phyloP scores from a whole-genome alignment of 1,140 invertebrate genomes.

The Ericerus pela region DNA sequence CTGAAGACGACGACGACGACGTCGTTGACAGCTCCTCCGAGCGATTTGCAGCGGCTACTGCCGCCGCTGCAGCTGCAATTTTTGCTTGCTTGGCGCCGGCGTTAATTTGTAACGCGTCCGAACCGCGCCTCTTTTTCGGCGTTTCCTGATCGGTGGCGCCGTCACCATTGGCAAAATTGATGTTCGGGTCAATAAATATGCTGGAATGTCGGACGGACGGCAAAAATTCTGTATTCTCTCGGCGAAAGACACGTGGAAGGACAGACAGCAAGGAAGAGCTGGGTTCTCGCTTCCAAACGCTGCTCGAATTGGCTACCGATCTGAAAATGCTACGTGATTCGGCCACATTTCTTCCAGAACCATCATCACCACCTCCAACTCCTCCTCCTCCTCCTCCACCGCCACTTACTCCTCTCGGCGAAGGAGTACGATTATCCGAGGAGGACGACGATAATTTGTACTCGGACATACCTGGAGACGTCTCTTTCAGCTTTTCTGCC shows the following conservation, averaged over 20 bases:
- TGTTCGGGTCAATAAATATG: constrained; percentile 42
- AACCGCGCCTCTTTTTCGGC: constrained; percentile 14
- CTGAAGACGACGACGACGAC: too few species aligned
- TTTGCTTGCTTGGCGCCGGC: constrained; percentile 13
- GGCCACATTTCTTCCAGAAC: too few species aligned
- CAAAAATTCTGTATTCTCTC: constrained; percentile 59
- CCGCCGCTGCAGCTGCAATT: neutral
- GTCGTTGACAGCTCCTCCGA: constrained; percentile 12
- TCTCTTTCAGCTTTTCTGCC: neutral
- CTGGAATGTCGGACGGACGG: constrained; percentile 54
- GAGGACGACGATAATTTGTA: neutral
- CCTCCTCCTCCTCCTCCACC: neutral
- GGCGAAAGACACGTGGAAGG: constrained; percentile 48
- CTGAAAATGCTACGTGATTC: too few species aligned
- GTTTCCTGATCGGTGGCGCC: constrained; percentile 38
- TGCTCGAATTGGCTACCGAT: too few species aligned
- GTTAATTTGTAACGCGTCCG: constrained; percentile 2
- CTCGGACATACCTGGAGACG: too few species aligned
- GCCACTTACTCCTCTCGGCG: neutral
- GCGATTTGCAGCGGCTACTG: neutral
- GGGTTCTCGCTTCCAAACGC: too few species aligned
- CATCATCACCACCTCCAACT: too few species aligned
- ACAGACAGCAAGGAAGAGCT: constrained; percentile 6
- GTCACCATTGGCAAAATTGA: too few species aligned
- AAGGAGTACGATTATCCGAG: neutral